A percentile compares a stretch with the other conserved stretches of the same genome.
Conservation (phyloP, 2,113 vertebrate species). For the Catharus minimus region DNA sequence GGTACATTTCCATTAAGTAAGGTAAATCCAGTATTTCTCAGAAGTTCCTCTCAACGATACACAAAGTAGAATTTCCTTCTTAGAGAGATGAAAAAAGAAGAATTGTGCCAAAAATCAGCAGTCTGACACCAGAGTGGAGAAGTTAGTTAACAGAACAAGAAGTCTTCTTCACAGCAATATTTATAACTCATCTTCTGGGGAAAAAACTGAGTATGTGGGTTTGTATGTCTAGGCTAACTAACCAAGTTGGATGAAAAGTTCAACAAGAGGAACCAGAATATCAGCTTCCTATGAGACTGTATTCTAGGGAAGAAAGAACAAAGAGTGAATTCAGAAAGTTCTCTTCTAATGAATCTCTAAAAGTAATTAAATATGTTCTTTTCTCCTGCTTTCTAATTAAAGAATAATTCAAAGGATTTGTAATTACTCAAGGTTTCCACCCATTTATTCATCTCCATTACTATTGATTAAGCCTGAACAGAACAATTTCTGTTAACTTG, state of each 20-base stretch:
- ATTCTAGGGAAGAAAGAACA: slow-evolving; percentile 18
- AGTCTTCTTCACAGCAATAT: not conserved
- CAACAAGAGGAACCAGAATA: not conserved
- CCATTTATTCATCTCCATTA: slow-evolving; percentile 42
- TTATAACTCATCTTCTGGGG: not conserved
- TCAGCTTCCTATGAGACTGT: not conserved
- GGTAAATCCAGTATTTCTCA: not conserved
- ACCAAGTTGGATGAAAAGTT: not conserved
- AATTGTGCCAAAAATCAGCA: not conserved
- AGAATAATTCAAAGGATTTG: slow-evolving; percentile 57
- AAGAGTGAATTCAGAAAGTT: slow-evolving; percentile 10
- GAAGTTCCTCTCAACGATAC: not conserved
- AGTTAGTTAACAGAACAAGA: not conserved
- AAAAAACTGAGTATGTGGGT: not conserved
- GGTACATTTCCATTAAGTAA: not conserved
- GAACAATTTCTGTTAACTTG: slow-evolving; percentile 52
- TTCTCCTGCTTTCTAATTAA: slow-evolving; percentile 38
- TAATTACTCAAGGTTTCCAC: slow-evolving; percentile 48
- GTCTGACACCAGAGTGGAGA: not conserved
- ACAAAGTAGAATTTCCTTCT: not conserved
- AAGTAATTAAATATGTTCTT: slow-evolving; percentile 39
- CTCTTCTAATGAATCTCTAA: not conserved
- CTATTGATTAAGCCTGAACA: slow-evolving; percentile 36
- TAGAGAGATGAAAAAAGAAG: not conserved
- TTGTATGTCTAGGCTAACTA: not conserved